Base-by-base conservation (phyloP, 2,888 invertebrate species). In the Meteorus colon region DNA sequence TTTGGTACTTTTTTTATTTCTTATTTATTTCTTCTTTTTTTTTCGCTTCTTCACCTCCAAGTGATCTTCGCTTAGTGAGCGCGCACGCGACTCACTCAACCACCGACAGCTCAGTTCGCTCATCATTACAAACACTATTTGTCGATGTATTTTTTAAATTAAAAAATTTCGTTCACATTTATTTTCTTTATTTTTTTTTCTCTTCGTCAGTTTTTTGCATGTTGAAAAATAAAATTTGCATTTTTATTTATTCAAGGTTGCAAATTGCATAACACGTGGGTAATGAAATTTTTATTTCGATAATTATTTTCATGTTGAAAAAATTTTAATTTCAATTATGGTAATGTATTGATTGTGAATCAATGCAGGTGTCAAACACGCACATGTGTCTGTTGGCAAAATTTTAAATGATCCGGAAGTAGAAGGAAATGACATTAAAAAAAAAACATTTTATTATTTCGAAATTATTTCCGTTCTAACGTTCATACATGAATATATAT, bases 401-500 rank as follows among this genome's bases (percentile, higher is more conserved):
- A 55, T 55, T 55, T 55, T 55, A 55, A 34, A 55, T 19, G 55
- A 55, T 55, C 55, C 55, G 55, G 34, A 63, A 63, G 16, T 31
- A 2, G 62, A 34, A 48, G 68, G 74, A 62, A 60, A 60, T 67
- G 55, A 27, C 27, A 37, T 66, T 55, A 74, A 48, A 31, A 34
- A 4, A 41, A 66, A 45, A 24, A 66, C 19, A 41, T 55, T 19
- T 55, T 6, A 55, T 55, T 19, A 55, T 55, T 55, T 55, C 55
- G 19, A 55, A 55, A 55, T 29, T 29, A 63, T 63, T 31, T n/a
- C 63, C 63, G 60, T 27, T 62, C 60, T 1, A 62, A 62, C 31
- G 14, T 10, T 62, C 29, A 29, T 31, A 27, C 12, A 29, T 31
- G 62, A 27, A 37, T 14, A 66, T 37, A n/a, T 34, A 66, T 66